Base-by-base conservation (phyloP, 1,140 invertebrate species). In the Adoxophyes honmai region DNA sequence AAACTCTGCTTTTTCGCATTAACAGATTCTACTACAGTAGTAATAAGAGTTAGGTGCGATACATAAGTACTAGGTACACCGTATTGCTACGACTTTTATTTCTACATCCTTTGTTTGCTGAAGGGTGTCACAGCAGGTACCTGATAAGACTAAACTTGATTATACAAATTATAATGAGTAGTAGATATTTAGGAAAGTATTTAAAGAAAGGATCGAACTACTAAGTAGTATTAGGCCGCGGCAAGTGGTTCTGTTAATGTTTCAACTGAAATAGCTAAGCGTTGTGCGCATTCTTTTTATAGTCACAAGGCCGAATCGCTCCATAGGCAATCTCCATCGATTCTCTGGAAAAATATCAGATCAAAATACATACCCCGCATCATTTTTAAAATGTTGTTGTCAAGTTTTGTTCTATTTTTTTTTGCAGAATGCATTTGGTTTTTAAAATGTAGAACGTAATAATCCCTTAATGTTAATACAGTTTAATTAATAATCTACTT, bases 271-370 rank as follows among this genome's bases (percentile, higher is more conserved):
- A 48, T 48, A 28, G 18, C 18, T 36, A 13, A 28, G 1, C n/a
- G 42, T 13, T 28, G 42, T 1, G 21, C 39, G 39, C 18, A 44
- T n/a, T 48, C 42, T 28, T 48, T 28, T 28, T 21, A 48, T 48
- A 48, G 42, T 48, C 11, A 48, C 42, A 48, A 48, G 42, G 42
- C 28, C 42, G 42, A 18, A 21, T 48, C 42, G 7, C 10, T 21
- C 16, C 42, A 18, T 33, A 48, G 42, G 42, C 10, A 48, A 3
- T 28, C n/a, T n/a, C n/a, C n/a, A n/a, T 48, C 21, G 42, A 48
- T 28, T 10, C 21, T 48, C 21, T 28, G 21, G 21, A 28, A 28
- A 6, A 6, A 28, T 28, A 28, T 3, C 21, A 28, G 21, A 28
- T 3, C 2, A 28, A 28, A 28, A 2, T 28, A 6, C 2, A 28